These are phyloP conservation scores for Drosophila kurseongensis DNA, from an alignment of 1,140 invertebrate genomes.

Conservation along the genomic window DNA sequence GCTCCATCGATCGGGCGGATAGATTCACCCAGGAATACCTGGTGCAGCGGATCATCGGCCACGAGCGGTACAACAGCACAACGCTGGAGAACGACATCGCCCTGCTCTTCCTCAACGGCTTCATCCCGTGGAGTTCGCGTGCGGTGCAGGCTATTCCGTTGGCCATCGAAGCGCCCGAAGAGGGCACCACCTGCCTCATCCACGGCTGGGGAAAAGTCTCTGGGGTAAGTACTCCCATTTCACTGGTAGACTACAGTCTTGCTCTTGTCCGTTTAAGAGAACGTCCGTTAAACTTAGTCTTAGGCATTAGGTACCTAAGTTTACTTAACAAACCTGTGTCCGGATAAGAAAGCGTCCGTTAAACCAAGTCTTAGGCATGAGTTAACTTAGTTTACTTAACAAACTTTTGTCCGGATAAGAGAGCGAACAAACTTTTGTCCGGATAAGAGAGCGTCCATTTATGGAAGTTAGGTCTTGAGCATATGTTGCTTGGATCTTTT, in stretches of 20 bases:
- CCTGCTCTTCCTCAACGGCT: conserved; percentile 49
- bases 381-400: no score
- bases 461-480: no score
- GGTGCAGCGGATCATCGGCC: conserved; percentile 46
- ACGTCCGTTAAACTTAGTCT: background rate
- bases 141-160: conserved; percentile 13
- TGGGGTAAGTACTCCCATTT: background rate
- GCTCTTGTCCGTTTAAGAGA: background rate
- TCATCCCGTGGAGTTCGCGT: conserved; percentile 10
- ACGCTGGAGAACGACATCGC: conserved; percentile 65
- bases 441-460: no score
- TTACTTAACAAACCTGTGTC: background rate
- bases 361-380: no score
- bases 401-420: no score
- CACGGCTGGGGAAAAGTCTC: conserved; percentile 55
- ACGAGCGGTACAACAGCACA: conserved; percentile 4
- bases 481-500: no score
- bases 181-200: conserved; percentile 46
- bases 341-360: background rate
- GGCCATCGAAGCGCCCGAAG: background rate
- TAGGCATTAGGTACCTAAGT: no score
- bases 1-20: conserved; percentile 1
- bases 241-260: no score
- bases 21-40: conserved; percentile 24
- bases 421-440: no score